A percentile compares a stretch with the other conserved stretches of the same genome.
Evolutionary conservation across 2,888 invertebrate genomes (phyloP).

Genomic region (Leptinotarsa rubiginosa): DNA sequence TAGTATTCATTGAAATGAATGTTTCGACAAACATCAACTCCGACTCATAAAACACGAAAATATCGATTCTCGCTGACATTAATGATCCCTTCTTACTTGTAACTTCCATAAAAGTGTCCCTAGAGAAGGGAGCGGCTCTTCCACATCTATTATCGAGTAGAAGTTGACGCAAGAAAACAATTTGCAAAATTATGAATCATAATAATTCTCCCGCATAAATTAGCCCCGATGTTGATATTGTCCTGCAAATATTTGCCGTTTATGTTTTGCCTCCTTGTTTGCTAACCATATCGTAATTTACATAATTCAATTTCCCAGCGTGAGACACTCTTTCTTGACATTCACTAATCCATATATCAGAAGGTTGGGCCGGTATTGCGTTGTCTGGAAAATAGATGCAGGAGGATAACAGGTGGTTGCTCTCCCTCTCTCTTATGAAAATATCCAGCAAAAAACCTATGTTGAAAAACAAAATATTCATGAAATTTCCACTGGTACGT

Average conservation of each 20-base stretch:
- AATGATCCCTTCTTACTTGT: background rate
- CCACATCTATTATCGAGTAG: constrained; percentile 28
- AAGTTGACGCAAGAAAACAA: constrained; percentile 46
- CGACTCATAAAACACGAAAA: constrained; percentile 1
- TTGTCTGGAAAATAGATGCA: background rate
- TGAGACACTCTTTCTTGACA: constrained; percentile 3
- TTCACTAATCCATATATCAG: constrained; percentile 14
- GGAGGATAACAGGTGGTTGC: no score
- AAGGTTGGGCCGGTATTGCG: constrained; percentile 11
- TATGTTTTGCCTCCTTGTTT: constrained; percentile 35
- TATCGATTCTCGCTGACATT: background rate
- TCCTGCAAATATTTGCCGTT: constrained; percentile 39
- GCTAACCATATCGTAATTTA: constrained; percentile 35
- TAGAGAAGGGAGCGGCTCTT: constrained; percentile 25
- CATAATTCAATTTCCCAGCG: constrained; percentile 37
- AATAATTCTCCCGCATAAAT: constrained; percentile 47
- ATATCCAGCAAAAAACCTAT: no score
- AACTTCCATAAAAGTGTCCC: constrained; percentile 13
- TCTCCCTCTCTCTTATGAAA: no score
- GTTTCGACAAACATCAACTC: background rate
- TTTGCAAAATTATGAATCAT: constrained; percentile 52
- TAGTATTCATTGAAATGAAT: background rate
- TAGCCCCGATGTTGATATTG: constrained; percentile 34
- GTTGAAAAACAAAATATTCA: no score
- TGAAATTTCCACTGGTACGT: no score